These are phyloP conservation scores for Heterocephalus glaber DNA, from an alignment of 2,113 vertebrate species.

Conservation along the genomic window DNA sequence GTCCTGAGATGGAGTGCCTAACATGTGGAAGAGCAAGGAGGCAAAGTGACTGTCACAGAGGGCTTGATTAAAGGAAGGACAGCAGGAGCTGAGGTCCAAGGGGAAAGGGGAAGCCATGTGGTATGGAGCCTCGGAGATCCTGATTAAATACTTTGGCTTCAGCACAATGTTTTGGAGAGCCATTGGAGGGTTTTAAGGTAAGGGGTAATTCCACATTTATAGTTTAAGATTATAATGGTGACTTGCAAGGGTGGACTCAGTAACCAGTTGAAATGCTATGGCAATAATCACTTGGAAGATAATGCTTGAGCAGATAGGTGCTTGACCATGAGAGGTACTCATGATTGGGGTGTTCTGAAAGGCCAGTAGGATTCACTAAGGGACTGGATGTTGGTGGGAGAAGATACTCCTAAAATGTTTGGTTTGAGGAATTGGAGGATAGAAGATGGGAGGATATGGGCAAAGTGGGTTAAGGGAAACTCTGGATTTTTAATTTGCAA, in stretches of 20 bases:
- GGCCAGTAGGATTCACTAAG: background rate
- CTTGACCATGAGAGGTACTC: background rate
- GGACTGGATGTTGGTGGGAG: background rate
- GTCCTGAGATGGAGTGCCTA: background rate
- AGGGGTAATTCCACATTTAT: background rate
- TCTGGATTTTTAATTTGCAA: background rate
- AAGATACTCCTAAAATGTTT: background rate
- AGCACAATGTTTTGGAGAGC: background rate
- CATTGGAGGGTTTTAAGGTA: background rate
- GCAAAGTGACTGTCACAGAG: background rate
- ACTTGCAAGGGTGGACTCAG: background rate
- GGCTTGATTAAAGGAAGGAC: background rate
- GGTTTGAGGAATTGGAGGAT: background rate
- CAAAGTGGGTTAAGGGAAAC: background rate
- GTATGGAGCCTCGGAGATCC: background rate
- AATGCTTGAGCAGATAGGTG: background rate
- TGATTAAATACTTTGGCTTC: background rate
- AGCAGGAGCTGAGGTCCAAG: background rate
- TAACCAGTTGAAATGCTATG: too few relatives aligned
- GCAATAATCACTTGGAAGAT: background rate
- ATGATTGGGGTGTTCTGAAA: background rate
- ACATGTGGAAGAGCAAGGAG: background rate
- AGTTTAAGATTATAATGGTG: background rate
- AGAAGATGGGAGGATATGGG: background rate
- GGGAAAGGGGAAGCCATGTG: too few relatives aligned